These are phyloP conservation scores for Clepsis dumicolana DNA, from an alignment of 2,888 invertebrate species.

Conservation along the genomic window DNA sequence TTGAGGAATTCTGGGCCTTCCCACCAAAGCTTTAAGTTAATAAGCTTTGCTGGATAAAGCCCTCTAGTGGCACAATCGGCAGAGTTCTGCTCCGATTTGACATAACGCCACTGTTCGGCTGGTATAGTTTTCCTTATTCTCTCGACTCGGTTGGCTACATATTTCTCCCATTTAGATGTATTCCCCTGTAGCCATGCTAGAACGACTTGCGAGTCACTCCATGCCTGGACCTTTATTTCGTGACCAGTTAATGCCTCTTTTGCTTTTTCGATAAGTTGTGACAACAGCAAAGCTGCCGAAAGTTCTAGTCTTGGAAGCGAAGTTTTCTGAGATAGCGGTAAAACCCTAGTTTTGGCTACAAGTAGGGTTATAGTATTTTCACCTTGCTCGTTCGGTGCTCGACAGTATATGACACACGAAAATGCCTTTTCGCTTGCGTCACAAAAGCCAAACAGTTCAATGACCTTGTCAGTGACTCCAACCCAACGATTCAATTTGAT, in stretches of 20 bases:
- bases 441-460: constrained; percentile 46
- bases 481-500: constrained; percentile 38
- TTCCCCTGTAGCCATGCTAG: constrained; percentile 44
- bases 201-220: constrained; percentile 46
- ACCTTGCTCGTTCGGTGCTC: constrained; percentile 21
- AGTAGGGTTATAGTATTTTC: constrained; percentile 24
- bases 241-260: neutral
- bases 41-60: constrained; percentile 38
- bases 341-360: constrained; percentile 46
- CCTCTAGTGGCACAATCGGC: constrained; percentile 54
- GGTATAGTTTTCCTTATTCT: constrained; percentile 42
- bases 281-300: constrained; percentile 43
- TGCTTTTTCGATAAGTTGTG: constrained; percentile 39
- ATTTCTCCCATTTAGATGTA: constrained; percentile 37
- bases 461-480: constrained; percentile 16
- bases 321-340: constrained; percentile 41
- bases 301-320: constrained; percentile 47
- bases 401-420: constrained; percentile 43
- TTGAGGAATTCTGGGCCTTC: neutral
- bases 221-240: constrained; percentile 31
- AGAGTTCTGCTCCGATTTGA: constrained; percentile 47
- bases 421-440: constrained; percentile 48
- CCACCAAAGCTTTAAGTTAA: constrained; percentile 36
- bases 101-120: constrained; percentile 39
- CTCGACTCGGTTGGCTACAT: constrained; percentile 42